Conservation (phyloP, 2,888 invertebrate genomes). For the Pollenia labialis region DNA sequence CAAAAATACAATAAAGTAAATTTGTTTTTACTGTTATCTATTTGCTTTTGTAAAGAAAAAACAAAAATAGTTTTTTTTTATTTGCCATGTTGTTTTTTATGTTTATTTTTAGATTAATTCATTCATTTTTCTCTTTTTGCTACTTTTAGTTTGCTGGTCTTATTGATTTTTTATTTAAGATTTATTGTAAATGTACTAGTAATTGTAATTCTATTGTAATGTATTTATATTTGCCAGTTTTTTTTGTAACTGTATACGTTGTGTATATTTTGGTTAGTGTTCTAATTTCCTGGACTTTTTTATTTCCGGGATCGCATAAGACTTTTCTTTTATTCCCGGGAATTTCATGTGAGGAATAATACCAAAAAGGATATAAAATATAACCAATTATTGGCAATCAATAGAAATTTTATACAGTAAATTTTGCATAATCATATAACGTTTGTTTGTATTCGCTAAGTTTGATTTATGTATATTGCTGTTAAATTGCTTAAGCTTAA, state of each 20-base stretch:
- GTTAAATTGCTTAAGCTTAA: too few relatives aligned
- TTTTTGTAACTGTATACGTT: slow-evolving; percentile 16
- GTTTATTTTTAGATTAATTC: slow-evolving; percentile 17
- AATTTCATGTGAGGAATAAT: too few relatives aligned
- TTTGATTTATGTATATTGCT: too few relatives aligned
- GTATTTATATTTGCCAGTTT: neutral
- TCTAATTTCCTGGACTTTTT: too few relatives aligned
- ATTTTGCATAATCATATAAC: too few relatives aligned
- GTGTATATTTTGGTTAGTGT: too few relatives aligned
- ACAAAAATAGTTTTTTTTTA: neutral
- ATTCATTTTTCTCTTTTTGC: slow-evolving; percentile 15
- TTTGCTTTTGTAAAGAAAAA: slow-evolving; percentile 6
- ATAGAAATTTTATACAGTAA: too few relatives aligned
- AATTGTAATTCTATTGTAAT: slow-evolving; percentile 55
- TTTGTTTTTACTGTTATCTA: neutral
- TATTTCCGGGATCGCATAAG: neutral
- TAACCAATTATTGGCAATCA: too few relatives aligned
- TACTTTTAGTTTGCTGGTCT: slow-evolving; percentile 26
- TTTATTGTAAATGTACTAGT: neutral
- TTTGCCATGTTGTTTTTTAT: neutral
- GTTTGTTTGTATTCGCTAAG: too few relatives aligned
- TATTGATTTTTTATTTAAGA: slow-evolving; percentile 55
- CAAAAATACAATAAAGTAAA: neutral
- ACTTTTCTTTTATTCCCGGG: too few relatives aligned
- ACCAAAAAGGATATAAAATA: too few relatives aligned